Percentiles rank a stretch among this genome's conserved stretches.
Evolutionary conservation across 2,797 vertebrate genomes (phyloP).

Genomic region (Sebastes itinus): DNA sequence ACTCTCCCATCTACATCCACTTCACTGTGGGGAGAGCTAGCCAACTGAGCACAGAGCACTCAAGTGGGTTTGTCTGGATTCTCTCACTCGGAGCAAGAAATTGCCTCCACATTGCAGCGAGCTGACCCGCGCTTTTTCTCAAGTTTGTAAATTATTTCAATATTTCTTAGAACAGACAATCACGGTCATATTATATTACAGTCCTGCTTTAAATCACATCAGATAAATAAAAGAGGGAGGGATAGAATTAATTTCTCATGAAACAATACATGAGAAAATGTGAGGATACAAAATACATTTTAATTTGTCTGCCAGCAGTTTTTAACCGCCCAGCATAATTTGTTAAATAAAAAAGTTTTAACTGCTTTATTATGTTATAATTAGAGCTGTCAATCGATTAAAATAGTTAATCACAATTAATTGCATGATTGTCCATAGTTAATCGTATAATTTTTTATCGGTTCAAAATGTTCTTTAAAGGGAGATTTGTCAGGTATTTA

Average conservation of each 20-base stretch:
- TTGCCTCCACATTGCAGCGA: not conserved
- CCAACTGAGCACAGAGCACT: constrained; percentile 12
- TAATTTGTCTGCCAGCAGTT: not conserved
- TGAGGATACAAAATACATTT: not conserved
- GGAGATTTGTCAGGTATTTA: no score
- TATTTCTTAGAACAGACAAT: not conserved
- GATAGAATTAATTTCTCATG: not conserved
- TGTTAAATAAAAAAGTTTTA: not conserved
- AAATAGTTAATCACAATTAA: no score
- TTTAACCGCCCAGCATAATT: not conserved
- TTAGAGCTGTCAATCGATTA: no score
- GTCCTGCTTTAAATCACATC: not conserved
- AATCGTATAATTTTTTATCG: no score
- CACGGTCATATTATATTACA: not conserved
- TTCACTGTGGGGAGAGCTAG: constrained; percentile 23
- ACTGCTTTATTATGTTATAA: not conserved
- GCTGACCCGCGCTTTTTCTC: not conserved
- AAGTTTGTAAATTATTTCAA: not conserved
- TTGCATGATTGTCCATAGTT: no score
- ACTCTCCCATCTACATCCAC: constrained; percentile 44
- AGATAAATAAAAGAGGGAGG: not conserved
- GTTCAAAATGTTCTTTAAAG: no score
- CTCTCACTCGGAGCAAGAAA: constrained; percentile 14
- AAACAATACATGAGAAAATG: not conserved
- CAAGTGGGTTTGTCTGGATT: constrained; percentile 6